Base-by-base conservation (phyloP, 37 sponge, comb jelly and placozoan genomes). In the Halichondria panicea region DNA sequence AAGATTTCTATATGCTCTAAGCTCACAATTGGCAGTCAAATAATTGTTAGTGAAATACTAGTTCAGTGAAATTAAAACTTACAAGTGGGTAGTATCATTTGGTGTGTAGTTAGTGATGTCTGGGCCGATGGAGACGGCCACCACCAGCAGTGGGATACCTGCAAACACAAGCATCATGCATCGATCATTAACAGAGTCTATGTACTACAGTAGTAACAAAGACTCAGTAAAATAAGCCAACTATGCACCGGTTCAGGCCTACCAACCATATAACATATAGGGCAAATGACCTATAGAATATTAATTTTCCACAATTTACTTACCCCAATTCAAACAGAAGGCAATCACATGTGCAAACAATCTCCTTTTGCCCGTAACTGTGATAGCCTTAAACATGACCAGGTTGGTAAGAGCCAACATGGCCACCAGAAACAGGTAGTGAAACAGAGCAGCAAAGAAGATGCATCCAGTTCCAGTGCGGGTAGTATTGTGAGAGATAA, bases 371-470 rank as follows among this genome's bases (percentile, higher is more conserved):
- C 64, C 36, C 21, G 3, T 35, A 63, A 63, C 4, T 6, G 36
- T 34, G 38, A 63, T 28, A 35, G 32, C 37, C 4, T 4, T 38
- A 4, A 27, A 3, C 34, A 27, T 58, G 6, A 58, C 69, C 69
- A 68, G 24, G 8, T 28, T 8, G 6, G 6, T 7, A 13, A 68
- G 28, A 9, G 69, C 45, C 30, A 68, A 37, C 18, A 15, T 15
- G 6, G 48, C 40, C 27, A 72, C 73, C n/a, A 72, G 58, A 42
- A 72, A 57, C 41, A 56, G 19, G 24, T 72, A 72, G 73, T 72
- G 73, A 30, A 72, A 55, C 58, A 55, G 1, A 42, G 58, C 57
- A 6, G 73, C 28, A 24, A 72, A 8, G 12, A 72, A 18, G 42
- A 24, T 35, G 42, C 73, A 72, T 4, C 36, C 44, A 8, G 60